These are phyloP conservation scores for Ramazzottius varieornatus DNA, from an alignment of 2,888 invertebrate species.

Conservation along the genomic window DNA sequence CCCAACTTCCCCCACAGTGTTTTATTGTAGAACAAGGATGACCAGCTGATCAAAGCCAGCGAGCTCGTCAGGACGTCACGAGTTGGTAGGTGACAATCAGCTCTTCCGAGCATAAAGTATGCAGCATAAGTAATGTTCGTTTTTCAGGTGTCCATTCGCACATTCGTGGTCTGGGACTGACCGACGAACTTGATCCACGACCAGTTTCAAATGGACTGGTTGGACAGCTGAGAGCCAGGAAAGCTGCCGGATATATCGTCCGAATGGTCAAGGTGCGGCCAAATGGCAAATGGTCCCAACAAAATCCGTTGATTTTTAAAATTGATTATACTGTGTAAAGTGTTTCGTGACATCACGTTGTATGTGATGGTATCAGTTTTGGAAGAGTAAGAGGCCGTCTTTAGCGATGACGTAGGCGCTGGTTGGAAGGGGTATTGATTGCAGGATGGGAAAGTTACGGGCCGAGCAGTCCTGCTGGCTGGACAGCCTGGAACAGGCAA, in stretches of 20 bases:
- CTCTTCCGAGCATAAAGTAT: not conserved
- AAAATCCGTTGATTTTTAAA: no score
- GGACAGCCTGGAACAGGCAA: constrained; percentile 94
- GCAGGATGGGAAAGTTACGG: constrained; percentile 78
- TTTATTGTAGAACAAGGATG: not conserved
- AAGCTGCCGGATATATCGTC: constrained; percentile 75
- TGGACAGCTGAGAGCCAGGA: constrained; percentile 56
- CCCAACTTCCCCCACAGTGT: no score
- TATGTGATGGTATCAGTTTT: no score
- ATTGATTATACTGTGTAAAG: not conserved
- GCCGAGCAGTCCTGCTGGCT: constrained; percentile 69
- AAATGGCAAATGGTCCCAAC: no score
- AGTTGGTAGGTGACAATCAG: constrained; percentile 1
- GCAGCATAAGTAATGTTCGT: not conserved
- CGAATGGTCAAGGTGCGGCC: constrained; percentile 62
- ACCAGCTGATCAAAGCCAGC: not conserved
- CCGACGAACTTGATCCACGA: constrained; percentile 73
- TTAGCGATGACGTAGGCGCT: no score
- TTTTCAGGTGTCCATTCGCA: constrained; percentile 68
- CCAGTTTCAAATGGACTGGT: constrained; percentile 90
- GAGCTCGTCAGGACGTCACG: not conserved
- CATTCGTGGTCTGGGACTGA: constrained; percentile 77
- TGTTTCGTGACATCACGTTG: no score
- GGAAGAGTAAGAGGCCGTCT: no score
- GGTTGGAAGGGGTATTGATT: not conserved